These are phyloP conservation scores for Chironomus striatipennis DNA, from an alignment of 1,140 invertebrate species.

Conservation along the genomic window DNA sequence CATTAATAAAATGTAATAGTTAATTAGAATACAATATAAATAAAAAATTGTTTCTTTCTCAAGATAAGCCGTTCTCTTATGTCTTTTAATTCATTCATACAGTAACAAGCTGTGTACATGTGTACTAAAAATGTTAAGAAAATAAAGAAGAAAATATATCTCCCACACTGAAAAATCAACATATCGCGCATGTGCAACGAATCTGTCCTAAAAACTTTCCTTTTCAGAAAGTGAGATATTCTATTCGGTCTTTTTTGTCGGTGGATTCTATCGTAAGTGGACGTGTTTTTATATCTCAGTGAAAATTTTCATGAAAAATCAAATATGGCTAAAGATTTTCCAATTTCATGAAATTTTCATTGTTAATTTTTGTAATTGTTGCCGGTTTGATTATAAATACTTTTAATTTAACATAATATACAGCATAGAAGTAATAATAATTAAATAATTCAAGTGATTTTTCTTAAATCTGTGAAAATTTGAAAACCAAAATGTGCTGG, in stretches of 20 bases:
- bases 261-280: slow-evolving; percentile 23
- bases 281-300: neutral
- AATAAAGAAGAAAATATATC: neutral
- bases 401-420: too few relatives aligned
- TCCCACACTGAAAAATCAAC: neutral
- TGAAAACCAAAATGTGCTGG: too few relatives aligned
- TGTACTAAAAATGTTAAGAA: neutral
- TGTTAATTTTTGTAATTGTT: neutral
- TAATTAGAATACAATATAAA: neutral
- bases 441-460: too few relatives aligned
- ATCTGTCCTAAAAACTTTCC: neutral
- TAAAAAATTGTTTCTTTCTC: too few relatives aligned
- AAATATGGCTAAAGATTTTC: slow-evolving; percentile 21
- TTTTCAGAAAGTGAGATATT: slow-evolving; percentile 4
- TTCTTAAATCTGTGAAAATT: too few relatives aligned
- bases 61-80: too few relatives aligned
- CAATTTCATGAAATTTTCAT: neutral
- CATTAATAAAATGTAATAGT: neutral
- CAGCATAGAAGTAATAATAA: too few relatives aligned
- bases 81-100: neutral
- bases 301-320: slow-evolving; percentile 12
- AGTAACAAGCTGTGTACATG: neutral
- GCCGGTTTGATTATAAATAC: too few relatives aligned
- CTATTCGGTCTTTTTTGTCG: slow-evolving; percentile 22
- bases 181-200: slow-evolving; percentile 1